Base-by-base conservation (phyloP, 2,888 invertebrate species). In the Diaphora mendica region DNA sequence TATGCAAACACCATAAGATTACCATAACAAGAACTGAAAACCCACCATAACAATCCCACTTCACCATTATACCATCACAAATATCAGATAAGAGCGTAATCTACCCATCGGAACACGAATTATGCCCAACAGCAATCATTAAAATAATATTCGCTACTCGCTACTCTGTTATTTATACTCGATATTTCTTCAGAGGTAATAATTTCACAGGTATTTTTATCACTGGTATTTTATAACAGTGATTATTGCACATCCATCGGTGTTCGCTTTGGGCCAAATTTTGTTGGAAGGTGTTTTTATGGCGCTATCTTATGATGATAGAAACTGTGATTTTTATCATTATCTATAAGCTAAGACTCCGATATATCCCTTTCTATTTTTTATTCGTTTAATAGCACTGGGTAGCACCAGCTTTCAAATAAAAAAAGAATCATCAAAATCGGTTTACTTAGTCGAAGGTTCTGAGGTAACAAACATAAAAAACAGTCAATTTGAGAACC, bases 71-170 rank as follows among this genome's bases (percentile, higher is more conserved):
- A 33, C 33, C 51, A 33, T n/a, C 23, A 15, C 59, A 26, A 51
- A n/a, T 30, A 64, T 48, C 64, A 44, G 65, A 30, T 75, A 71
- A 74, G 71, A 74, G 68, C 70, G 69, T 75, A 68, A 72, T 69
- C 69, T 65, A 68, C 71, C 77, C 76, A 39, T 72, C 78, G 71
- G 71, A 77, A 73, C 68, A 65, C 74, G 67, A 81, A 76, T 79
- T 74, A 71, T 77, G 83, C 83, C 81, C 77, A 73, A 76, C 74
- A 82, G 84, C 80, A 75, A 74, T 75, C 79, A 81, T 84, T 84
- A 84, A 76, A 81, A 78, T 84, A 82, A 83, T 78, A 71, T 68
- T 42, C 67, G 42, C 35, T 64, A 75, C 20, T 64, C 76, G 42
- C 77, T 74, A 67, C 64, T 70, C 30, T 84, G 78, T 85, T 74